These are phyloP conservation scores for Heliothis peltigera DNA, from an alignment of 2,888 invertebrate species.

Conservation along the genomic window DNA sequence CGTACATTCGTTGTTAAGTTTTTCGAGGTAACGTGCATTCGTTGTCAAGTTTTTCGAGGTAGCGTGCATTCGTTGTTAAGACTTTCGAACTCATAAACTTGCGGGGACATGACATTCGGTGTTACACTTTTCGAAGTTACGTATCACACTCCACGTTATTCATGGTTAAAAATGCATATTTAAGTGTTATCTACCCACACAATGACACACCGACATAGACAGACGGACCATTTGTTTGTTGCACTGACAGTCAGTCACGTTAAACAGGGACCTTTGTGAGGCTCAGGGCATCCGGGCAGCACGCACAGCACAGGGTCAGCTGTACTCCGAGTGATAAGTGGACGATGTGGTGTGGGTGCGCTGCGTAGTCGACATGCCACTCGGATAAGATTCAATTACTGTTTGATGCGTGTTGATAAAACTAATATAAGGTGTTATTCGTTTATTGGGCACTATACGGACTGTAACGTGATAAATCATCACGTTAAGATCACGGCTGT, in stretches of 20 bases:
- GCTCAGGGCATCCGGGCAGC: no score
- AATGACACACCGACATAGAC: slow-evolving; percentile 13
- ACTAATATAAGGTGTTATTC: no score
- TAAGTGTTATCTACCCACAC: slow-evolving; percentile 13
- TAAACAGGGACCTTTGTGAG: slow-evolving; percentile 13
- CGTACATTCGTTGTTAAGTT: no score
- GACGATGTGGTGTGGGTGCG: slow-evolving; percentile 1
- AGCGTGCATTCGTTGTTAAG: no score
- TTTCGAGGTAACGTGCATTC: no score
- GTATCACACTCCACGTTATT: no score
- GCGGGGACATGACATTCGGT: no score
- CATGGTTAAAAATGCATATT: not conserved
- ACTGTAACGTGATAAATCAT: not conserved
- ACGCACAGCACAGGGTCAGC: not conserved
- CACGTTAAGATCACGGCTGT: no score
- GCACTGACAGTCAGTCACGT: slow-evolving; percentile 1
- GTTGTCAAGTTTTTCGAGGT: no score
- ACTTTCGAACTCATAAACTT: no score
- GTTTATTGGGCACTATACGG: not conserved
- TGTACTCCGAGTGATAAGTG: not conserved
- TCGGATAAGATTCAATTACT: not conserved
- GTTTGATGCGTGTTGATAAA: not conserved
- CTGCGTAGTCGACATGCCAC: not conserved
- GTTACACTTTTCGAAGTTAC: no score
- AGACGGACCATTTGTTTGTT: slow-evolving; percentile 14